phyloP scores from a whole-genome alignment of 2,888 invertebrate species.

The Parnassius smintheus region DNA sequence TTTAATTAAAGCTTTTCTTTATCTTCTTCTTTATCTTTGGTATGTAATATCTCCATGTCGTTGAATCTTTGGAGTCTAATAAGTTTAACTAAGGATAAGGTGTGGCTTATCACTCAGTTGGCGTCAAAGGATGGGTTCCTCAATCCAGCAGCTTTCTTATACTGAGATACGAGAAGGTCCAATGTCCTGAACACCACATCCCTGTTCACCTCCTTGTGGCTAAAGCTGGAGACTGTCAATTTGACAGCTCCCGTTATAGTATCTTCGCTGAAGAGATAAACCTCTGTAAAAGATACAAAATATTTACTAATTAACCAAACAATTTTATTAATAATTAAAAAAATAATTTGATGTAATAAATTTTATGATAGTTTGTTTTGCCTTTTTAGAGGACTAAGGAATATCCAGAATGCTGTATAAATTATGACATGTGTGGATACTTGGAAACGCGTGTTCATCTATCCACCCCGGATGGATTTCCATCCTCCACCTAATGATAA shows the following conservation, averaged over 20 bases:
- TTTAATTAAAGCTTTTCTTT: too few relatives aligned
- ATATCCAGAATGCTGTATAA: too few relatives aligned
- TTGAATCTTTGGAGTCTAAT: neutral
- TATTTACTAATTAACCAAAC: neutral
- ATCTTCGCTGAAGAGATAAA: slow-evolving; percentile 56
- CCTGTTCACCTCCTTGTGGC: slow-evolving; percentile 48
- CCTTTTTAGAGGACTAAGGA: too few relatives aligned
- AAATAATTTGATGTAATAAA: too few relatives aligned
- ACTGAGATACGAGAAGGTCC: slow-evolving; percentile 57
- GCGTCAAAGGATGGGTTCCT: slow-evolving; percentile 56
- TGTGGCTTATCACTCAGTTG: slow-evolving; percentile 37
- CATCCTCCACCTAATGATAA: too few relatives aligned
- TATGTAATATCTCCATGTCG: too few relatives aligned
- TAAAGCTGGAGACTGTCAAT: slow-evolving; percentile 48
- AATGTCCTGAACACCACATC: slow-evolving; percentile 55
- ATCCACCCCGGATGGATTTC: too few relatives aligned
- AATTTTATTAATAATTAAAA: too few relatives aligned
- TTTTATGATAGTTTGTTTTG: too few relatives aligned
- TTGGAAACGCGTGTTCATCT: too few relatives aligned
- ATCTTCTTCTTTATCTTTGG: too few relatives aligned
- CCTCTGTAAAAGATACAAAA: slow-evolving; percentile 38
- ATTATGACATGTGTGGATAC: too few relatives aligned
- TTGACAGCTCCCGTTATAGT: slow-evolving; percentile 39
- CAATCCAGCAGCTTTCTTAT: slow-evolving; percentile 53
- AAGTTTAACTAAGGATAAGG: neutral